Conservation (phyloP, 2,797 vertebrate genomes). For the Mallotus villosus region DNA sequence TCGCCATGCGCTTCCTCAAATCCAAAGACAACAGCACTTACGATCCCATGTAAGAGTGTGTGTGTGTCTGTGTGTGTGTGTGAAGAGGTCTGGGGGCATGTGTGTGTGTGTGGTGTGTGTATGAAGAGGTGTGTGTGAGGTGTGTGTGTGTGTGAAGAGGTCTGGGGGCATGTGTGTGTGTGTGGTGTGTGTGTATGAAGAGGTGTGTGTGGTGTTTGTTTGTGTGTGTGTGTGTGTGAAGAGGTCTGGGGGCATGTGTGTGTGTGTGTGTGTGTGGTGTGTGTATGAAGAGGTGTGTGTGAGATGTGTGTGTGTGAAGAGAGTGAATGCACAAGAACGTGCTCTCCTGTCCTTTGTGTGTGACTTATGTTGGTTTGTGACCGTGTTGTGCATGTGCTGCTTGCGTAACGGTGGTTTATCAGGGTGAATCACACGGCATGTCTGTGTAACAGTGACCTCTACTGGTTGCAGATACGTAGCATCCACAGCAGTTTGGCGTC, state of each 20-base stretch:
- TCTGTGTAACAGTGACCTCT: constrained; percentile 18
- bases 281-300: not conserved
- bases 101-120: not conserved
- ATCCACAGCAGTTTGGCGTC: not conserved
- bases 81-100: constrained; percentile 2
- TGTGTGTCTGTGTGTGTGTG: constrained; percentile 16
- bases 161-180: too few relatives aligned
- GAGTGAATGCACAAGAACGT: not conserved
- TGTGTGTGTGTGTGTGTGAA: not conserved
- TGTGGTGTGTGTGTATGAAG: not conserved
- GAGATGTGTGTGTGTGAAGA: not conserved
- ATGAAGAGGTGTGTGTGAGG: not conserved
- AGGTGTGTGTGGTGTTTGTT: not conserved
- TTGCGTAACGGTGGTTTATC: not conserved
- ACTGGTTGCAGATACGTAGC: constrained; percentile 6
- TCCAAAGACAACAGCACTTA: constrained; percentile 90
- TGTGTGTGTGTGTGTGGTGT: not conserved
- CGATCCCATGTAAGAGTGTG: constrained; percentile 89
- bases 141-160: not conserved
- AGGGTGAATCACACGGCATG: not conserved
- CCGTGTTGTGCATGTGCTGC: not conserved
- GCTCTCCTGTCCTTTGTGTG: not conserved
- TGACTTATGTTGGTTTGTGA: not conserved
- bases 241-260: not conserved
- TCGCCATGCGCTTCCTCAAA: constrained; percentile 87